Evolutionary conservation across 2,888 invertebrate genomes (phyloP).

Genomic region (Scelioninae gen. 1): DNA sequence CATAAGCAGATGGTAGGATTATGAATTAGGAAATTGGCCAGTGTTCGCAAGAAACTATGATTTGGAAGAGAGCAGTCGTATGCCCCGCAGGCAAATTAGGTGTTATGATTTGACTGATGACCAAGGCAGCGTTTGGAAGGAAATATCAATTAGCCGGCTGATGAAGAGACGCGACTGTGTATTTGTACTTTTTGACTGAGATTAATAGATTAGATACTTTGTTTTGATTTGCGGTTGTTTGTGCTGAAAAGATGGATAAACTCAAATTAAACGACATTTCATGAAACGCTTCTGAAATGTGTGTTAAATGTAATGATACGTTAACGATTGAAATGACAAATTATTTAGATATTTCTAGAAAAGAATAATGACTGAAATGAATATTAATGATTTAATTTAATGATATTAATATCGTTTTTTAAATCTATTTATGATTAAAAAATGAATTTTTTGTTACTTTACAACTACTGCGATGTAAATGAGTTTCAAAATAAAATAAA

Average conservation of each 20-base stretch:
- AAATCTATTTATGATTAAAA: too few species aligned
- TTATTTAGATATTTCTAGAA: too few species aligned
- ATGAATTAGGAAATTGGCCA: constrained; percentile 61
- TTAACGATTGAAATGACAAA: too few species aligned
- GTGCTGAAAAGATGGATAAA: neutral
- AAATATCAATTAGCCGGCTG: constrained; percentile 67
- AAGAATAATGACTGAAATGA: too few species aligned
- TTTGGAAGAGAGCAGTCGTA: constrained; percentile 52
- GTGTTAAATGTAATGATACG: too few species aligned
- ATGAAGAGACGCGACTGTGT: constrained; percentile 20
- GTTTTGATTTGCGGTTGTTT: constrained; percentile 30
- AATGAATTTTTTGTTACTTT: too few species aligned
- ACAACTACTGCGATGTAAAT: too few species aligned
- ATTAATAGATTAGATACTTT: constrained; percentile 37
- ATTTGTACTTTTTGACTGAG: constrained; percentile 24
- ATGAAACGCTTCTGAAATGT: neutral
- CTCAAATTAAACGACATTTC: constrained; percentile 10
- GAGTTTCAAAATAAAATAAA: too few species aligned
- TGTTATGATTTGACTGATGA: constrained; percentile 65
- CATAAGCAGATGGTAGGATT: constrained; percentile 64
- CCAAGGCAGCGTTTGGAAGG: constrained; percentile 21
- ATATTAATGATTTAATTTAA: too few species aligned
- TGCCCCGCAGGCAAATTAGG: constrained; percentile 60
- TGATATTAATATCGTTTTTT: too few species aligned
- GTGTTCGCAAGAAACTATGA: constrained; percentile 46